These are phyloP conservation scores for Bradynema listronoti DNA, from an alignment of 1,140 invertebrate genomes.

Conservation along the genomic window DNA sequence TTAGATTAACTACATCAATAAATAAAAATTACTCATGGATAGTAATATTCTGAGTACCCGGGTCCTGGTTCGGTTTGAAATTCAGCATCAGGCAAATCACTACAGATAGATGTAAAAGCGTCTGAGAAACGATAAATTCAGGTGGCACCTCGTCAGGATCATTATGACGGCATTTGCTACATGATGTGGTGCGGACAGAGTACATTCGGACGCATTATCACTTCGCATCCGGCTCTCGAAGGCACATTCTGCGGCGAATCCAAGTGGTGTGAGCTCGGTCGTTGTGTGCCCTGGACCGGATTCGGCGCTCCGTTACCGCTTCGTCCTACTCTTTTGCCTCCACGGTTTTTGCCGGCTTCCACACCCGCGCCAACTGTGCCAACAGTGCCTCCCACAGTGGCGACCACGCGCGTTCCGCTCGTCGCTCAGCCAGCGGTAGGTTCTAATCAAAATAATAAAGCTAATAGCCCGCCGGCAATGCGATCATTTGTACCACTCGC, in stretches of 20 bases:
- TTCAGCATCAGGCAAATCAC: no score
- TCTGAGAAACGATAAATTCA: no score
- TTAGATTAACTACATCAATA: no score
- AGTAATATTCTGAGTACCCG: no score
- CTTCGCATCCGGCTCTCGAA: constrained; percentile 56
- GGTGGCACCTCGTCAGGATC: constrained; percentile 52
- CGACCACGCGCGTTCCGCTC: no score
- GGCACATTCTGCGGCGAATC: constrained; percentile 52
- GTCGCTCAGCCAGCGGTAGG: constrained; percentile 11
- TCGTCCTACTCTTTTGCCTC: constrained; percentile 13
- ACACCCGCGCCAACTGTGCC: not conserved
- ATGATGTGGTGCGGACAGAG: constrained; percentile 58
- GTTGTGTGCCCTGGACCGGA: constrained; percentile 54
- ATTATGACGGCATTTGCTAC: constrained; percentile 58
- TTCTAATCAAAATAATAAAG: no score
- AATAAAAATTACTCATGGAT: no score
- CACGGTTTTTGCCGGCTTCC: constrained; percentile 1
- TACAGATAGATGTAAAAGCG: no score
- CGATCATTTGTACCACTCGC: not conserved
- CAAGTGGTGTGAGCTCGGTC: constrained; percentile 52
- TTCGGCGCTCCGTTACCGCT: constrained; percentile 22
- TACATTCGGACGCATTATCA: constrained; percentile 53
- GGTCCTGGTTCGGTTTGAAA: no score
- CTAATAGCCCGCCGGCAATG: not conserved
- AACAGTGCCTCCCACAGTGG: not conserved